phyloP scores from a whole-genome alignment of 2,113 vertebrate species.

The Psittacus erithacus region DNA sequence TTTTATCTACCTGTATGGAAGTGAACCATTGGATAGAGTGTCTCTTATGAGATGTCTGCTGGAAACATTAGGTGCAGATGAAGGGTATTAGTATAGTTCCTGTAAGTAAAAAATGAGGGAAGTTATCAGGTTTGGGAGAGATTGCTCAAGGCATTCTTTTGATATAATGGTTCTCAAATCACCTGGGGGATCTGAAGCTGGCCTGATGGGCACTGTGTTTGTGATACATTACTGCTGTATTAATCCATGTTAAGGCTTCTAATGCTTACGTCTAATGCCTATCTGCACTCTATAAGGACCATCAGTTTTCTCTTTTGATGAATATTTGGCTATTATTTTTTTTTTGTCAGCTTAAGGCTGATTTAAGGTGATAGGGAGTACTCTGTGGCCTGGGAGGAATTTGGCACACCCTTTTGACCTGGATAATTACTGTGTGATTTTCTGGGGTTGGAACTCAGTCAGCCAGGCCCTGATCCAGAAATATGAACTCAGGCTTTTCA shows the following conservation, averaged over 20 bases:
- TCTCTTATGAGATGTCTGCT: background rate
- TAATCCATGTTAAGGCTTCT: background rate
- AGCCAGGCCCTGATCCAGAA: background rate
- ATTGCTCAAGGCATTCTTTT: background rate
- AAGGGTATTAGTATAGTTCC: background rate
- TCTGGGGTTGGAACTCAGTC: background rate
- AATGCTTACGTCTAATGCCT: background rate
- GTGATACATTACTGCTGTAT: background rate
- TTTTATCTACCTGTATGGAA: background rate
- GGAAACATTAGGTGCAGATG: background rate
- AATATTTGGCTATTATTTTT: background rate
- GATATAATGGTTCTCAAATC: background rate
- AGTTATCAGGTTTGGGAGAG: background rate
- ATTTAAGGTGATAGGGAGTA: background rate
- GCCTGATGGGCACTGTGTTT: background rate
- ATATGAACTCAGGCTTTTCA: background rate
- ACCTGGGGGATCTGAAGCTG: background rate
- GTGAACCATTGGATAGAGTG: background rate
- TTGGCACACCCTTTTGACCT: background rate
- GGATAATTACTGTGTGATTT: background rate
- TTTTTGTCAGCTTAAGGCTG: background rate
- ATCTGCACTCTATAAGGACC: background rate
- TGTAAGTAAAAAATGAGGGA: background rate
- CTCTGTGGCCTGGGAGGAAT: background rate
- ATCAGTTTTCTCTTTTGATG: background rate